phyloP scores from a whole-genome alignment of 2,797 vertebrate species.

The Lithobates sylvaticus region DNA sequence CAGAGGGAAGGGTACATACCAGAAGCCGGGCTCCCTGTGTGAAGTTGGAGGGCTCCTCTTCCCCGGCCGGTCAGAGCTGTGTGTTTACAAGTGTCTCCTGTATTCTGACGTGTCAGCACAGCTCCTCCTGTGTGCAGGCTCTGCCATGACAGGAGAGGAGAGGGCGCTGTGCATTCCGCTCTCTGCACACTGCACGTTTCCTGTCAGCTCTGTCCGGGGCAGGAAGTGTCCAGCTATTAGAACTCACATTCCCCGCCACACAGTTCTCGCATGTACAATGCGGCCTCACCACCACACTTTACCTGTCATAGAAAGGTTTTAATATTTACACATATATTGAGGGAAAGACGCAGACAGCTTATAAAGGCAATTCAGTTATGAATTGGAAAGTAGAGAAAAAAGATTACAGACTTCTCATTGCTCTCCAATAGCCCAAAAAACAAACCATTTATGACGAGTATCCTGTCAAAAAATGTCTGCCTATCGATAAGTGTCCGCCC shows the following conservation, averaged over 20 bases:
- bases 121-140: conserved; percentile 38
- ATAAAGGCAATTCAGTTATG: too few species aligned
- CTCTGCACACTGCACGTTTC: conserved; percentile 8
- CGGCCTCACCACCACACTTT: too few species aligned
- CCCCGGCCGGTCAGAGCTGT: conserved; percentile 10
- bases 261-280: neutral
- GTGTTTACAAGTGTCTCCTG: conserved; percentile 47
- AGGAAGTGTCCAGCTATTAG: conserved; percentile 25
- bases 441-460: too few species aligned
- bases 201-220: conserved; percentile 16
- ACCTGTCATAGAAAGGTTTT: too few species aligned
- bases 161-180: neutral
- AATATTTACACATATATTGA: too few species aligned
- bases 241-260: neutral
- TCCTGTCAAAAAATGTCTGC: too few species aligned
- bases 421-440: too few species aligned
- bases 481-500: too few species aligned
- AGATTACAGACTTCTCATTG: too few species aligned
- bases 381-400: too few species aligned
- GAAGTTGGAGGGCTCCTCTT: conserved; percentile 21
- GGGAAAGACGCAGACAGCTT: too few species aligned
- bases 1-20: conserved; percentile 32
- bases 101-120: conserved; percentile 57
- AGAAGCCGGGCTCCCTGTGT: neutral
- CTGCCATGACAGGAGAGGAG: neutral